Percentiles rank a stretch among this genome's conserved stretches.
Evolutionary conservation across 1,140 invertebrate genomes (phyloP).

Genomic region (Calliopsis andreniformis): DNA sequence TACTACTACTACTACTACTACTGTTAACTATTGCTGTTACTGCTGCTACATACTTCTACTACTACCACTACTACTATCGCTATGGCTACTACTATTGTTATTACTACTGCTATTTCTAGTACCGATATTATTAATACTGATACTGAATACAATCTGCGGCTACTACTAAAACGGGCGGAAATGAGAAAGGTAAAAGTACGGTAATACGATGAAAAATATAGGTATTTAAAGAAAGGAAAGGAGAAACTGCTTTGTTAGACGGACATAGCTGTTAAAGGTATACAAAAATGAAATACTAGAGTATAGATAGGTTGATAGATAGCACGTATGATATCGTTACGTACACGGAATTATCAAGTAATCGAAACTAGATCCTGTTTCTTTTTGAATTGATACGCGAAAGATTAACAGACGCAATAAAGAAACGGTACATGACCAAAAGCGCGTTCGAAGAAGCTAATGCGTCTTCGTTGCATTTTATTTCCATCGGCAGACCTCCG

Average conservation of each 20-base stretch:
- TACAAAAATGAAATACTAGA: constrained; percentile 28
- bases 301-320: constrained; percentile 51
- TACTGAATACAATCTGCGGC: constrained; percentile 49
- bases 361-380: constrained; percentile 54
- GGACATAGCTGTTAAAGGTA: constrained; percentile 72
- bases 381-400: constrained; percentile 26
- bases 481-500: constrained; percentile 61
- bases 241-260: constrained; percentile 70
- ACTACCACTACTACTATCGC: constrained; percentile 51
- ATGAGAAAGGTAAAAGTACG: background rate
- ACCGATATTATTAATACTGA: constrained; percentile 6
- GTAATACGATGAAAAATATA: constrained; percentile 53
- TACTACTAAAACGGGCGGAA: constrained; percentile 46
- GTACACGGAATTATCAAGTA: constrained; percentile 56
- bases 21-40: constrained; percentile 65
- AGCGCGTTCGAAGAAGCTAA: constrained; percentile 14
- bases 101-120: constrained; percentile 15
- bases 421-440: constrained; percentile 1
- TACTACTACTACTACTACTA: constrained; percentile 61
- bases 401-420: background rate
- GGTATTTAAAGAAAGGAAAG: constrained; percentile 60
- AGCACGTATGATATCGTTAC: constrained; percentile 53
- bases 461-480: constrained; percentile 48
- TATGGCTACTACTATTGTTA: constrained; percentile 63
- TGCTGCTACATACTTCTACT: constrained; percentile 56